These are phyloP conservation scores for Xenopus tropicalis DNA, from an alignment of 2,113 vertebrate genomes.

Conservation along the genomic window DNA sequence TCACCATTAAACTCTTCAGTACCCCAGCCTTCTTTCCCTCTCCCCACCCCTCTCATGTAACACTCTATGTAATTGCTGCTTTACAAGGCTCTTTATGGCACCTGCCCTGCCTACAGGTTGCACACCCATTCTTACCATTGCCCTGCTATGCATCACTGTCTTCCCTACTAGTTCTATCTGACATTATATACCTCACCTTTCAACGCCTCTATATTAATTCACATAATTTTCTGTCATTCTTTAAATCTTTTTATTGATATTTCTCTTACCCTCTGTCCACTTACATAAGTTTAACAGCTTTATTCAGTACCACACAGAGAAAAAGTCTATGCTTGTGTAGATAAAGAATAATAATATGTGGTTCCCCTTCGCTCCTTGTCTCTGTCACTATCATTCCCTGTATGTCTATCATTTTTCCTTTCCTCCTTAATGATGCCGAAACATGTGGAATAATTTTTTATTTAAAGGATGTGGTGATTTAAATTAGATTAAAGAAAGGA, in stretches of 20 bases:
- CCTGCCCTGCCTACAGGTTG: too few relatives aligned
- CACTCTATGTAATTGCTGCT: not conserved
- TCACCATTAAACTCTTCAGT: constrained; percentile 13
- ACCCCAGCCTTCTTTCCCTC: not conserved
- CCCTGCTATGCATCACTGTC: not conserved
- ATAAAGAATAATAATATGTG: too few relatives aligned
- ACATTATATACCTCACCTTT: not conserved
- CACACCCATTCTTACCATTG: not conserved
- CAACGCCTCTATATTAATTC: not conserved
- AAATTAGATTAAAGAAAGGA: constrained; percentile 28
- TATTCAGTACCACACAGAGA: too few relatives aligned
- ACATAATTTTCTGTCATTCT: not conserved
- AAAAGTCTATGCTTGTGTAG: too few relatives aligned
- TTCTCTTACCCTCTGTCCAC: too few relatives aligned
- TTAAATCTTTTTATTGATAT: not conserved
- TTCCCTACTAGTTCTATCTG: not conserved
- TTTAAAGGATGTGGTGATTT: constrained; percentile 23
- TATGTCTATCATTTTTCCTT: not conserved
- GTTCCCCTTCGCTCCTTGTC: not conserved
- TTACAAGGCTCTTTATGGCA: too few relatives aligned
- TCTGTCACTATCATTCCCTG: not conserved
- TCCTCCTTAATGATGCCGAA: constrained; percentile 2
- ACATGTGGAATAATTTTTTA: constrained; percentile 6
- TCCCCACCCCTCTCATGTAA: not conserved
- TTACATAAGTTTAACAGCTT: too few relatives aligned